Evolutionary conservation across 2,888 invertebrate species (phyloP).

Genomic region (Neuroscelio doddi): DNA sequence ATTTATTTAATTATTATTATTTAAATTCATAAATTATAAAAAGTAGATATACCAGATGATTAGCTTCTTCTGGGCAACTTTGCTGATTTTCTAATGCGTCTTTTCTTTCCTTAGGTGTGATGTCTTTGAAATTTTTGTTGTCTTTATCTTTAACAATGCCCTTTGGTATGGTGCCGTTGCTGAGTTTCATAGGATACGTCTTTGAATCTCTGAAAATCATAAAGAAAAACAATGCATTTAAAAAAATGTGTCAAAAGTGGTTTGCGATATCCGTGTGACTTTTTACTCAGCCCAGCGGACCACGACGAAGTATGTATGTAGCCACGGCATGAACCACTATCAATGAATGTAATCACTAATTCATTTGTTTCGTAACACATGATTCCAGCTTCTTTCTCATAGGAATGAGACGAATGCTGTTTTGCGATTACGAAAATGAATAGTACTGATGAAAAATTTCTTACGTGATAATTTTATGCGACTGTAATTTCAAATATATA

Average conservation of each 20-base stretch:
- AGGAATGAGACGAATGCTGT: constrained; percentile 7
- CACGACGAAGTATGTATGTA: constrained; percentile 32
- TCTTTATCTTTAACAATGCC: constrained; percentile 56
- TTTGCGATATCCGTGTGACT: constrained; percentile 19
- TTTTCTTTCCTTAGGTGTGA: constrained; percentile 50
- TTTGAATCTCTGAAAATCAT: constrained; percentile 47
- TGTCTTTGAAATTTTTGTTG: constrained; percentile 39
- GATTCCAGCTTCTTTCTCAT: constrained; percentile 29
- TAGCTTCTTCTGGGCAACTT: constrained; percentile 64
- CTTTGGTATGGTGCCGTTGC: constrained; percentile 69
- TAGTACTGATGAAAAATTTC: too few species aligned
- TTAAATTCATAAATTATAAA: too few species aligned
- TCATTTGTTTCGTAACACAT: constrained; percentile 41
- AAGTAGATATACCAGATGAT: constrained; percentile 58
- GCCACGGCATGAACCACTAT: constrained; percentile 25
- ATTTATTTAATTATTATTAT: too few species aligned
- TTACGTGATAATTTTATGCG: too few species aligned
- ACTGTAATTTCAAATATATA: too few species aligned
- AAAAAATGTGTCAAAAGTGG: constrained; percentile 10
- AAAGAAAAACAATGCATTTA: constrained; percentile 1
- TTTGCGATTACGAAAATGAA: not conserved
- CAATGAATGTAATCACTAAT: constrained; percentile 42
- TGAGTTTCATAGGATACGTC: constrained; percentile 59
- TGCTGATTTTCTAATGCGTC: constrained; percentile 64
- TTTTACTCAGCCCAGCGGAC: constrained; percentile 42